Conservation (phyloP, 1,140 invertebrate species). For the Diplogasteroides magnus region DNA sequence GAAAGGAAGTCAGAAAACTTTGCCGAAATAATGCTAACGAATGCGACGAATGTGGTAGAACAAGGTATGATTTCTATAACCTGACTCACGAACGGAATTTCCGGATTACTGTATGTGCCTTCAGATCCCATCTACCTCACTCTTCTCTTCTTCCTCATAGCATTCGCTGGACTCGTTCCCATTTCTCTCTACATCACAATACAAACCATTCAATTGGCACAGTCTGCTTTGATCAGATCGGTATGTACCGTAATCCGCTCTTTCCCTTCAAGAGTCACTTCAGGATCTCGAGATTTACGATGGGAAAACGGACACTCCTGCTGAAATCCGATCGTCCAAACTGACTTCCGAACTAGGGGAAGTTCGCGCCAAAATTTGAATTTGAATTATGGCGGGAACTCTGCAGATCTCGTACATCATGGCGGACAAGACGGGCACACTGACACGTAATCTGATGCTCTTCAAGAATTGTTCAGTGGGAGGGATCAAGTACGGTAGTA, state of each 20-base stretch:
- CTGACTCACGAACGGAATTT: no score
- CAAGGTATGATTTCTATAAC: no score
- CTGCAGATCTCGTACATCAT: constrained; percentile 13
- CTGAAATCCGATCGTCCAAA: constrained; percentile 7
- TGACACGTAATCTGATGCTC: constrained; percentile 25
- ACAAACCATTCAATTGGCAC: constrained; percentile 85
- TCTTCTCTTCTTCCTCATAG: constrained; percentile 62
- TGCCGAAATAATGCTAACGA: no score
- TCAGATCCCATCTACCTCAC: constrained; percentile 61
- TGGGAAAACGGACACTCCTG: constrained; percentile 8
- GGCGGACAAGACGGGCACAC: constrained; percentile 28
- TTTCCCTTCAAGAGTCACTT: neutral
- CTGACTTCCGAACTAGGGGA: constrained; percentile 13
- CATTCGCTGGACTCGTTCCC: constrained; percentile 97
- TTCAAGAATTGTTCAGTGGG: constrained; percentile 31
- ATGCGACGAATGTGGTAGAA: no score
- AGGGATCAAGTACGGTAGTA: constrained; percentile 19
- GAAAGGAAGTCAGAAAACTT: no score
- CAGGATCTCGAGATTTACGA: constrained; percentile 22
- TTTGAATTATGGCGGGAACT: neutral
- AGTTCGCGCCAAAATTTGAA: no score
- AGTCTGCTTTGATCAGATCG: constrained; percentile 71
- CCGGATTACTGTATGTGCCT: no score
- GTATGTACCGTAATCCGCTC: constrained; percentile 58
- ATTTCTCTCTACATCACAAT: constrained; percentile 96